Evolutionary conservation across 2,113 vertebrate species (phyloP).

Genomic region (Pluvianellus socialis): DNA sequence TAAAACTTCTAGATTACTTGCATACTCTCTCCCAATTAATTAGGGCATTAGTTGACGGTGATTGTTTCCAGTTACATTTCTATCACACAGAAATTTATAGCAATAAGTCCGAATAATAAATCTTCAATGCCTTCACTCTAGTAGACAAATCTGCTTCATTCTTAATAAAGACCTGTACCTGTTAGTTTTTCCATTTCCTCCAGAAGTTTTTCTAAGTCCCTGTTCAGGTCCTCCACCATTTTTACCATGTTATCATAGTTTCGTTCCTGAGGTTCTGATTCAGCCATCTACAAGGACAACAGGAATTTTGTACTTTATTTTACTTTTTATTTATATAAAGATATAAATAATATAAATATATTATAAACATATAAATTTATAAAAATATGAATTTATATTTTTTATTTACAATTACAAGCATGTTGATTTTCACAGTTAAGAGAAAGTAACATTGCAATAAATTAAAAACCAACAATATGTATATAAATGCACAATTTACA

Average conservation of each 20-base stretch:
- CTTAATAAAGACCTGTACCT: constrained; percentile 50
- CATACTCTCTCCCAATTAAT: neutral
- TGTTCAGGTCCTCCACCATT: constrained; percentile 55
- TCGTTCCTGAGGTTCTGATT: constrained; percentile 56
- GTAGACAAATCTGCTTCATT: neutral
- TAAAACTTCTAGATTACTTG: neutral
- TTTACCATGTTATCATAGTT: constrained; percentile 44
- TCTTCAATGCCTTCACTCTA: neutral
- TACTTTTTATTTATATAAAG: neutral
- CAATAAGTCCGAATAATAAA: neutral
- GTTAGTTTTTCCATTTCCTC: constrained; percentile 78
- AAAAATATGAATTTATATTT: too few relatives aligned
- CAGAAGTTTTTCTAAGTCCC: constrained; percentile 69
- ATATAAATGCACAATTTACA: neutral
- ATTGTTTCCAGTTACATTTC: neutral
- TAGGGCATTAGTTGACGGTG: neutral
- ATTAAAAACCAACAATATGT: neutral
- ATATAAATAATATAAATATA: too few relatives aligned
- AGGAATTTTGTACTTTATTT: neutral
- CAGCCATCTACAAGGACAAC: constrained; percentile 67
- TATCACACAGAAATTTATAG: neutral
- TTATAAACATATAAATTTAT: too few relatives aligned
- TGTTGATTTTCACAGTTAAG: neutral
- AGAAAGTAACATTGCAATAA: neutral
- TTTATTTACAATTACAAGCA: neutral